phyloP scores from a whole-genome alignment of 2,797 vertebrate genomes.

The Pipistrellus pipistrellus region DNA sequence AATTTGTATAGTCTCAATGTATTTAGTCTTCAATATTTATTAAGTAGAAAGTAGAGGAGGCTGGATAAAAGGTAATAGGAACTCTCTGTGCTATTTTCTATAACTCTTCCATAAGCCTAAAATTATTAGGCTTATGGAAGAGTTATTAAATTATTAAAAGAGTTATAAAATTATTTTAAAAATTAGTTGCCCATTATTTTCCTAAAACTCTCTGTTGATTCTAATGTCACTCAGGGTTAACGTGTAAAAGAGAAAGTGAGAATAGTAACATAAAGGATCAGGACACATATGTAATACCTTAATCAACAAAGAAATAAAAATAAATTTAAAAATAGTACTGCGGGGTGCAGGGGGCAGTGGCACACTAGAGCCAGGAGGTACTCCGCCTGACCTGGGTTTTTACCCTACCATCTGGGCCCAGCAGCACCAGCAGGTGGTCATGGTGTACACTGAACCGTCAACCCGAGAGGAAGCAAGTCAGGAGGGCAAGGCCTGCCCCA shows the following conservation, averaged over 20 bases:
- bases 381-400: fast-evolving
- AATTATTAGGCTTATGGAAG: neutral
- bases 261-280: neutral
- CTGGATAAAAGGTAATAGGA: neutral
- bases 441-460: no score
- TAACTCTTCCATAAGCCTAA: neutral
- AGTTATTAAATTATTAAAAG: no score
- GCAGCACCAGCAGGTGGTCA: no score
- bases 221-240: neutral
- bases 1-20: neutral
- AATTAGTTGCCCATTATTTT: neutral
- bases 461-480: no score
- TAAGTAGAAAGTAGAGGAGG: neutral
- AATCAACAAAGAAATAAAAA: no score
- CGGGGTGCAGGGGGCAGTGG: no score
- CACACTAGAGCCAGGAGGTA: no score
- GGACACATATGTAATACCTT: neutral
- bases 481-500: no score
- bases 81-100: neutral
- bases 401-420: no score
- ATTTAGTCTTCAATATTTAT: neutral
- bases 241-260: neutral
- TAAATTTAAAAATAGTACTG: no score
- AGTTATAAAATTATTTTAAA: no score
- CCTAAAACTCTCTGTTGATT: neutral